These are phyloP conservation scores for Xerus rutilus DNA, from an alignment of 2,797 vertebrate species.

Conservation along the genomic window DNA sequence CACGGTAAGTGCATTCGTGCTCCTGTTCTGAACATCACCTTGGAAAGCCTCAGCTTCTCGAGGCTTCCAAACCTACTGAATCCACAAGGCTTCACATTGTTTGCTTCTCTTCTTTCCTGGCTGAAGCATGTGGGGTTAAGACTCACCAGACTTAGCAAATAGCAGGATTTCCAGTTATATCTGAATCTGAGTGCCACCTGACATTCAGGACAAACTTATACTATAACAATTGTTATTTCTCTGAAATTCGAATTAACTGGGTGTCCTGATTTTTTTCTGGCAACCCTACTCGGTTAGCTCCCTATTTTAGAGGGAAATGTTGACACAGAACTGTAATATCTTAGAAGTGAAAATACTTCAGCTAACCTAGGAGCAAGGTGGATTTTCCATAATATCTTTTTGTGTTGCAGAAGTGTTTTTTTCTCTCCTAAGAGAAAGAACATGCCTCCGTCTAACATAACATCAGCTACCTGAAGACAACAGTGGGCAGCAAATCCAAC, in stretches of 20 bases:
- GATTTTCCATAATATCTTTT: neutral
- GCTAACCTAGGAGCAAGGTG: neutral
- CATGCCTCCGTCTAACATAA: neutral
- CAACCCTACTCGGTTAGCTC: neutral
- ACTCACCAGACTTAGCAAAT: constrained; percentile 30
- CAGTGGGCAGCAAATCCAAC: neutral
- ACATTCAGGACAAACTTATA: neutral
- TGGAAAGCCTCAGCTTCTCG: constrained; percentile 24
- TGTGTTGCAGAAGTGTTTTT: constrained; percentile 6
- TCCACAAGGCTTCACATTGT: neutral
- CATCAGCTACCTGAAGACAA: neutral
- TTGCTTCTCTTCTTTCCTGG: neutral
- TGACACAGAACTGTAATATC: neutral
- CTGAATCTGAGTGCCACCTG: neutral
- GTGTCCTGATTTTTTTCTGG: neutral
- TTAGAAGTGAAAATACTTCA: constrained; percentile 25
- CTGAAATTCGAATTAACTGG: constrained; percentile 23
- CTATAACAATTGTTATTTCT: neutral
- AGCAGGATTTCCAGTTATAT: neutral
- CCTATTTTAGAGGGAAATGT: constrained; percentile 27
- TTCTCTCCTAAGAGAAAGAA: neutral
- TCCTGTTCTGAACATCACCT: neutral
- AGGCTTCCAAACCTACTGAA: neutral
- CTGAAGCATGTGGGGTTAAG: neutral
- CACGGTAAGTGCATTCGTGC: constrained; percentile 37